phyloP scores from a whole-genome alignment of 1,140 invertebrate species.

The Vanessa tameamea region DNA sequence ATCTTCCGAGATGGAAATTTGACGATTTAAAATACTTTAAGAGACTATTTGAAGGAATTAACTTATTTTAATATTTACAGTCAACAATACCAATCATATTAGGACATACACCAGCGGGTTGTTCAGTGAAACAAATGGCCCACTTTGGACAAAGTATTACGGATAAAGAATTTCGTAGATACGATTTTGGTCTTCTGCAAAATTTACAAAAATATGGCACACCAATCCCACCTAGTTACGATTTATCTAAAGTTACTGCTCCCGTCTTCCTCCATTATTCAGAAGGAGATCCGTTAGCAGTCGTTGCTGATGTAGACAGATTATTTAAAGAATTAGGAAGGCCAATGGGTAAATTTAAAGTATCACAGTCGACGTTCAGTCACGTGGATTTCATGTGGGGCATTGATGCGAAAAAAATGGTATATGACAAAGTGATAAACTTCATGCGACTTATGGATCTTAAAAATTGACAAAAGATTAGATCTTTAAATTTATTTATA shows the following conservation, averaged over 20 bases:
- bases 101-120: slow-evolving; percentile 91
- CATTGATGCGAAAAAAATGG: slow-evolving; percentile 69
- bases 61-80: slow-evolving; percentile 68
- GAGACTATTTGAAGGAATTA: no score
- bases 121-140: slow-evolving; percentile 88
- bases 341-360: slow-evolving; percentile 47
- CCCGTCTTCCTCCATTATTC: slow-evolving; percentile 87
- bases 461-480: not conserved
- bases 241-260: slow-evolving; percentile 82
- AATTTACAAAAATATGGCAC: slow-evolving; percentile 81
- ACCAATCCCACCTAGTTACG: slow-evolving; percentile 82
- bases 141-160: slow-evolving; percentile 88
- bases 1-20: no score
- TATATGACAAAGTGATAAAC: slow-evolving; percentile 71
- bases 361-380: slow-evolving; percentile 78
- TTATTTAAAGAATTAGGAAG: slow-evolving; percentile 82
- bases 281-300: slow-evolving; percentile 86
- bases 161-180: slow-evolving; percentile 83
- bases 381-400: slow-evolving; percentile 83
- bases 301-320: slow-evolving; percentile 81
- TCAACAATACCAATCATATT: slow-evolving; percentile 87
- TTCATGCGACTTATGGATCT: slow-evolving; percentile 58
- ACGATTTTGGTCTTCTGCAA: slow-evolving; percentile 82
- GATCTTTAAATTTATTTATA: no score
- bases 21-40: no score